Conservation (phyloP, 2,113 vertebrate genomes). For the Sitta europaea region DNA sequence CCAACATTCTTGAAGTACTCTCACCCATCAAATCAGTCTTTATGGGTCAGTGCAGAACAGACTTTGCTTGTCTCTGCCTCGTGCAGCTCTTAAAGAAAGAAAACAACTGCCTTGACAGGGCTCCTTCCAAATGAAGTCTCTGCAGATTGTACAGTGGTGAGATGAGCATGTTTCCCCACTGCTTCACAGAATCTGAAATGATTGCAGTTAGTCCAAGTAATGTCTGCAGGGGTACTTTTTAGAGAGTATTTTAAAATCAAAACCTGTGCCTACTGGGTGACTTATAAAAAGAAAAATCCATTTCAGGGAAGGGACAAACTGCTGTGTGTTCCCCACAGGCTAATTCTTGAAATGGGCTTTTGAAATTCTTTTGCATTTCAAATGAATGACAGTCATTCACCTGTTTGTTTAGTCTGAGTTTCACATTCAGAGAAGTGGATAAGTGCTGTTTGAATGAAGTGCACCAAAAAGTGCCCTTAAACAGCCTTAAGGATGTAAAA, state of each 20-base stretch:
- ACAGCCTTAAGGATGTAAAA: not conserved
- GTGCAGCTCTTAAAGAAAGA: not conserved
- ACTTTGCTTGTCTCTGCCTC: not conserved
- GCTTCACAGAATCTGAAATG: conserved; percentile 21
- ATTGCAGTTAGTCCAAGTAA: not conserved
- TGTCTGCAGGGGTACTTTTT: not conserved
- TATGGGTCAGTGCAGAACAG: not conserved
- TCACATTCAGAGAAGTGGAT: not conserved
- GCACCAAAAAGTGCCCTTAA: not conserved
- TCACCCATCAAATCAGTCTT: not conserved
- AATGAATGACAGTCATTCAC: not conserved
- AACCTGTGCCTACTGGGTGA: not conserved
- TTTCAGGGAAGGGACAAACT: conserved; percentile 19
- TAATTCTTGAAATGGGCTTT: conserved; percentile 42
- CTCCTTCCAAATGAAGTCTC: conserved; percentile 7
- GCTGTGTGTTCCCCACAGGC: not conserved
- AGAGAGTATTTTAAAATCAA: conserved; percentile 33
- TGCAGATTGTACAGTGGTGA: not conserved
- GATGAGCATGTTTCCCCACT: not conserved
- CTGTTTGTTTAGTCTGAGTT: conserved; percentile 15
- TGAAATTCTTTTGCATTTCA: conserved; percentile 19
- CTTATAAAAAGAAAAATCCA: conserved; percentile 20
- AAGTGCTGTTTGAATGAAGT: not conserved
- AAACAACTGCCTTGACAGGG: not conserved
- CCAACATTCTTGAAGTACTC: not conserved